Conservation (phyloP, 2,888 invertebrate species). For the Napeogenes sylphis region DNA sequence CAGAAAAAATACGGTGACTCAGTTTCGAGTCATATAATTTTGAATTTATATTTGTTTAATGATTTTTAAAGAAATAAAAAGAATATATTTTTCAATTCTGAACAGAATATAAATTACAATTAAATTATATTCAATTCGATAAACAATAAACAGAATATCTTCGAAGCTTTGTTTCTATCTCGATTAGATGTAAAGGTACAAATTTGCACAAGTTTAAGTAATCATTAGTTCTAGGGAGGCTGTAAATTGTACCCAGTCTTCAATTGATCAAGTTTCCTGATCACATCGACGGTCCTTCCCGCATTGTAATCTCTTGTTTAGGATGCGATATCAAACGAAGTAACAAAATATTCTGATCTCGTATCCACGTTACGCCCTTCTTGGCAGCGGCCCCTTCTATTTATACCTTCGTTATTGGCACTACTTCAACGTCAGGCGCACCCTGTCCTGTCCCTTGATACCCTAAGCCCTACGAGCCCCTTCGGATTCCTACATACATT, state of each 20-base stretch:
- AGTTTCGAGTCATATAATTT: too few species aligned
- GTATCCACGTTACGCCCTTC: conserved; percentile 73
- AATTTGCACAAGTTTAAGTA: conserved; percentile 21
- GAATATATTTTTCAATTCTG: too few species aligned
- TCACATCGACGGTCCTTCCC: conserved; percentile 61
- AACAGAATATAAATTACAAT: too few species aligned
- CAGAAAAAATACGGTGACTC: too few species aligned
- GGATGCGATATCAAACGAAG: conserved; percentile 52
- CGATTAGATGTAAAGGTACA: conserved; percentile 11
- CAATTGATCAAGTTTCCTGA: conserved; percentile 60
- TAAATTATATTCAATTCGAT: too few species aligned
- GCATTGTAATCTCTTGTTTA: conserved; percentile 76
- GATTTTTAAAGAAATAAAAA: too few species aligned
- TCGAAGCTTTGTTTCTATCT: neutral
- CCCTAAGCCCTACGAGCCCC: conserved; percentile 57
- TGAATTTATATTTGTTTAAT: too few species aligned
- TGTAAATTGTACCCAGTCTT: conserved; percentile 57
- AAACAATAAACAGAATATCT: neutral
- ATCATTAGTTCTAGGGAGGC: conserved; percentile 42
- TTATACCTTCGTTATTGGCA: conserved; percentile 78
- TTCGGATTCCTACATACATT: conserved; percentile 64
- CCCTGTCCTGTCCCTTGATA: conserved; percentile 65
- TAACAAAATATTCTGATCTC: conserved; percentile 76
- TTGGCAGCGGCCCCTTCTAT: conserved; percentile 67
- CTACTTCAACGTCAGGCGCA: conserved; percentile 79